phyloP scores from a whole-genome alignment of 2,113 vertebrate genomes.

The Atrichornis clamosus region DNA sequence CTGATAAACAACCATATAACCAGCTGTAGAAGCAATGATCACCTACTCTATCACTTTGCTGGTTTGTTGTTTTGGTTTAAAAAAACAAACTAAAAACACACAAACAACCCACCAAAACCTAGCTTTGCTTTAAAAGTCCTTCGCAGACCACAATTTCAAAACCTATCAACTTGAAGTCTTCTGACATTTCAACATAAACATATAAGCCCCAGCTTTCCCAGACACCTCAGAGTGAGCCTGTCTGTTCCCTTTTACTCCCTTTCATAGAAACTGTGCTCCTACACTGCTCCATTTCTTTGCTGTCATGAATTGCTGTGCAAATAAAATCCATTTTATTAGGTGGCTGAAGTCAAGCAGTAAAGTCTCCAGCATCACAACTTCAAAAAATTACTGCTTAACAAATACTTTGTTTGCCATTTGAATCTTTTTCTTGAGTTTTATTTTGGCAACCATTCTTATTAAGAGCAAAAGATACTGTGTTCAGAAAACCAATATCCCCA shows the following conservation, averaged over 20 bases:
- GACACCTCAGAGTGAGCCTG: not conserved
- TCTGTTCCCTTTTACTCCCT: not conserved
- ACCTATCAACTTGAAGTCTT: not conserved
- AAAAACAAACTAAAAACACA: not conserved
- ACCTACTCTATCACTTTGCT: not conserved
- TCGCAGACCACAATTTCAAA: not conserved
- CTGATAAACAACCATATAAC: not conserved
- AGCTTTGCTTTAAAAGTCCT: not conserved
- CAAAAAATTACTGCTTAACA: not conserved
- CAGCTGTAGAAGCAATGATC: not conserved
- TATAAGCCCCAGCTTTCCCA: not conserved
- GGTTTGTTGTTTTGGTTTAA: not conserved
- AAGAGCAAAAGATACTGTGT: not conserved
- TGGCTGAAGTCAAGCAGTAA: not conserved
- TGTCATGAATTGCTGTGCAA: not conserved
- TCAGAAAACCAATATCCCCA: not conserved
- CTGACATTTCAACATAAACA: accelerated
- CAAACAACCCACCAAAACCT: not conserved
- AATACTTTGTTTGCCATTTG: not conserved
- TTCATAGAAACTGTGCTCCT: not conserved
- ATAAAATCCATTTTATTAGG: not conserved
- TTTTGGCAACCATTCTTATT: not conserved
- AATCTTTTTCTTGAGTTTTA: not conserved
- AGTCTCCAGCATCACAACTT: not conserved
- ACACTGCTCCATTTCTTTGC: not conserved